Evolutionary conservation across 2,797 vertebrate species (phyloP).

Genomic region (Anniella stebbinsi): DNA sequence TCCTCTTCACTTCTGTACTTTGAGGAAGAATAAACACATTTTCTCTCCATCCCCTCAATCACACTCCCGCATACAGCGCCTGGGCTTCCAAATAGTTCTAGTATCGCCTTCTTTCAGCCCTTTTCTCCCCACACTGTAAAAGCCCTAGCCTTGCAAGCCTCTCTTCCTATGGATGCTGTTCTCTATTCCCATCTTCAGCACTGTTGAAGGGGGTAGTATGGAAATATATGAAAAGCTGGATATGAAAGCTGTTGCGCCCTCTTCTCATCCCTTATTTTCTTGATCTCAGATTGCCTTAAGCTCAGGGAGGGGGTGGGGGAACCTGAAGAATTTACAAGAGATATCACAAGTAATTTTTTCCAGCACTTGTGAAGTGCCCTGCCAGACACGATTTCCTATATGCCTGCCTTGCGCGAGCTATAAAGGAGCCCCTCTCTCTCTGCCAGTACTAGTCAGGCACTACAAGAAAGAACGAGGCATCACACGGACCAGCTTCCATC

Average conservation of each 20-base stretch:
- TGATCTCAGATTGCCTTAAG: constrained; percentile 42
- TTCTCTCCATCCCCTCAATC: not conserved
- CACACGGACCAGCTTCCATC: constrained; percentile 53
- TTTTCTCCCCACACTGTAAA: not conserved
- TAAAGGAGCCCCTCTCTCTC: constrained; percentile 44
- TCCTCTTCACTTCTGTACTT: not conserved
- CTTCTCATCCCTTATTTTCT: constrained; percentile 23
- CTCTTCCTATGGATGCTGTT: not conserved
- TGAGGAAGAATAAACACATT: not conserved
- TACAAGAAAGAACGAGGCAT: constrained; percentile 58
- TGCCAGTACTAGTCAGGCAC: constrained; percentile 59
- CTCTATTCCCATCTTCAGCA: not conserved
- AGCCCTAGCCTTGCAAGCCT: not conserved
- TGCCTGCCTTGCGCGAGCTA: constrained; percentile 50
- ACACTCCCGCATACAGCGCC: not conserved
- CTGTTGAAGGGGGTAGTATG: not conserved
- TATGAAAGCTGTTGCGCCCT: constrained; percentile 5
- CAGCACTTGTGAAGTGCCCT: constrained; percentile 59
- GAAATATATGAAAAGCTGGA: constrained; percentile 14
- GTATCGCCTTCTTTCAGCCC: not conserved
- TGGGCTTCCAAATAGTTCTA: not conserved
- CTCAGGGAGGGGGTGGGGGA: not conserved
- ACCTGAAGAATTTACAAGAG: constrained; percentile 49
- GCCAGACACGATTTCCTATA: constrained; percentile 65
- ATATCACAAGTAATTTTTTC: constrained; percentile 54